phyloP scores from a whole-genome alignment of 2,797 vertebrate species.

The Paramormyrops hopkinsi region DNA sequence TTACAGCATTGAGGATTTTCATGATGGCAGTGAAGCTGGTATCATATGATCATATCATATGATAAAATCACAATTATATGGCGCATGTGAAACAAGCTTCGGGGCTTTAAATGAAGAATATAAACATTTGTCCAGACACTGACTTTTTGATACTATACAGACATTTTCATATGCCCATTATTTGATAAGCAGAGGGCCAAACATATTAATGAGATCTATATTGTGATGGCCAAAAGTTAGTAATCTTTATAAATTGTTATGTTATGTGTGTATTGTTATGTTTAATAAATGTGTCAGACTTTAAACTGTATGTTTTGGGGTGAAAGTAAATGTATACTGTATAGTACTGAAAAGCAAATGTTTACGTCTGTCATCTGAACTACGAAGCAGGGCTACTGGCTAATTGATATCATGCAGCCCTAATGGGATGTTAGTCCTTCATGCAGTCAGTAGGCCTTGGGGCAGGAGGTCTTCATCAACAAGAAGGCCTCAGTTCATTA shows the following conservation, averaged over 20 bases:
- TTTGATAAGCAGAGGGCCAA: neutral
- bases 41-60: neutral
- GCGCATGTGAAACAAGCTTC: neutral
- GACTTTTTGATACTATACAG: neutral
- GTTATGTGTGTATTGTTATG: neutral
- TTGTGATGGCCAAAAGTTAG: neutral
- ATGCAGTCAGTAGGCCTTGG: neutral
- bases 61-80: neutral
- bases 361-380: neutral
- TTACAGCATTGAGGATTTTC: neutral
- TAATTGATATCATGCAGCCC: neutral
- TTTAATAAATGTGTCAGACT: neutral
- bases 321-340: neutral
- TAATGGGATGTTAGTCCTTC: neutral
- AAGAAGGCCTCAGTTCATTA: neutral
- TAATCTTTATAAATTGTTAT: neutral
- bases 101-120: neutral
- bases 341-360: neutral
- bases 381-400: neutral
- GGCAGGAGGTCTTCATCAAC: neutral
- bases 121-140: neutral
- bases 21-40: neutral
- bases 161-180: neutral
- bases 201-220: neutral
- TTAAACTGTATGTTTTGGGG: neutral